Evolutionary conservation across 1,140 invertebrate species (phyloP).

Genomic region (Anastatus disparis): DNA sequence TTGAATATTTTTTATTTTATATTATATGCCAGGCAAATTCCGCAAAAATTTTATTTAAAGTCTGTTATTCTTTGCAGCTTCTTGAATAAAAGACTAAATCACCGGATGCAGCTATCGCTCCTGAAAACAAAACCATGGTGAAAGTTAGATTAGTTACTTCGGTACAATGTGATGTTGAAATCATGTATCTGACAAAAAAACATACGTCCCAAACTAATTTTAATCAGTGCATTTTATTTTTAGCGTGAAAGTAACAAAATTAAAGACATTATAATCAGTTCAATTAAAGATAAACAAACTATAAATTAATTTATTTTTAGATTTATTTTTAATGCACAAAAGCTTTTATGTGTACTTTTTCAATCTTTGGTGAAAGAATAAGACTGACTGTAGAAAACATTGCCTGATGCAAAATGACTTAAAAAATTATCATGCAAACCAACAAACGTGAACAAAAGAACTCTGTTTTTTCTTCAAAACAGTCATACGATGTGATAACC

Average conservation of each 20-base stretch:
- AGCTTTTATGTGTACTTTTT: background rate
- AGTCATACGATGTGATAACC: conserved; percentile 31
- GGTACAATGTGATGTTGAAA: background rate
- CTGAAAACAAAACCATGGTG: conserved; percentile 24
- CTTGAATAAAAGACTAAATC: conserved; percentile 28
- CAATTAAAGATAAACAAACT: background rate
- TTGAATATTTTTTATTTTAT: background rate
- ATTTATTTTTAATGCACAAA: background rate
- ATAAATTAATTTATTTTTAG: background rate
- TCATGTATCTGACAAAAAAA: background rate
- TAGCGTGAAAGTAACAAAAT: background rate
- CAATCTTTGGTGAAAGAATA: conserved; percentile 1
- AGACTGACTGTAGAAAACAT: background rate
- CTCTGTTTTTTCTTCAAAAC: conserved; percentile 26
- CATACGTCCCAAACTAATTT: background rate
- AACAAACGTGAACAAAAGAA: conserved; percentile 26
- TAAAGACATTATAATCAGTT: too few relatives aligned
- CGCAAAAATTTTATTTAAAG: conserved; percentile 11
- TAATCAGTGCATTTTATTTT: conserved; percentile 7
- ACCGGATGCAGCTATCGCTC: conserved; percentile 36
- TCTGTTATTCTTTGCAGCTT: conserved; percentile 14
- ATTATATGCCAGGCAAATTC: background rate
- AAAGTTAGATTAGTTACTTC: conserved; percentile 6
- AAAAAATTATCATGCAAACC: background rate
- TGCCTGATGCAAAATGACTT: conserved; percentile 16